A percentile compares a stretch with the other conserved stretches of the same genome.
Evolutionary conservation across 2,113 vertebrate species (phyloP).

Genomic region (Hirundichthys speculiger): DNA sequence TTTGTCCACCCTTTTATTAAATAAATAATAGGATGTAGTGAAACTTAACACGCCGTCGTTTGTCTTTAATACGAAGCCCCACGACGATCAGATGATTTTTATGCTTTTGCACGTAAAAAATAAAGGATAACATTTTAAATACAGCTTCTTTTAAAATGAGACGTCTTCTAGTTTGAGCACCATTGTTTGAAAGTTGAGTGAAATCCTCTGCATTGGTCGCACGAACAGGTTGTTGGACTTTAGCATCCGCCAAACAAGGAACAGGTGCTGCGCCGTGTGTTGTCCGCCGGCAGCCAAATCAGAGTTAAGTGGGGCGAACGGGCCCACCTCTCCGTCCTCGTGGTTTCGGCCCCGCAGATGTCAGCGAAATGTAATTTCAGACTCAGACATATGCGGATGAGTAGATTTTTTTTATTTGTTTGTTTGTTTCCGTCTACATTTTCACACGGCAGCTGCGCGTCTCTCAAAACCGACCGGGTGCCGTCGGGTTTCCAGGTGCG

Average conservation of each 20-base stretch:
- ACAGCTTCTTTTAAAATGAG: too few relatives aligned
- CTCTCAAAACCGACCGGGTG: conserved; percentile 54
- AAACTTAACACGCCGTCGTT: too few relatives aligned
- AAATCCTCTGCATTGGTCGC: too few relatives aligned
- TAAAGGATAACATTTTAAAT: too few relatives aligned
- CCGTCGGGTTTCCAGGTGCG: conserved; percentile 49
- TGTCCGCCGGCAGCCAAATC: conserved; percentile 24
- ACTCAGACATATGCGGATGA: neutral
- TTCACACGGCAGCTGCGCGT: conserved; percentile 55
- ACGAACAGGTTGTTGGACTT: neutral
- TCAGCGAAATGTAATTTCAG: conserved; percentile 10
- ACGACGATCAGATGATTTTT: too few relatives aligned
- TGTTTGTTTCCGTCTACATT: conserved; percentile 12
- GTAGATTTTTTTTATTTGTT: conserved; percentile 2
- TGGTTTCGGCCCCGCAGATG: conserved; percentile 28
- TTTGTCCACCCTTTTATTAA: too few relatives aligned
- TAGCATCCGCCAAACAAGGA: conserved; percentile 24
- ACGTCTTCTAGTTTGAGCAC: too few relatives aligned
- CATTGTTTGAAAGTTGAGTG: too few relatives aligned
- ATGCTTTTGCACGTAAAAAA: too few relatives aligned
- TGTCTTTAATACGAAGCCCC: too few relatives aligned
- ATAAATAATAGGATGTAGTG: too few relatives aligned
- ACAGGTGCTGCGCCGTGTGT: conserved; percentile 33
- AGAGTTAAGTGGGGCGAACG: conserved; percentile 35
- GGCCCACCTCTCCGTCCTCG: conserved; percentile 11